Percentiles rank a stretch among this genome's conserved stretches.
These are phyloP conservation scores for Nomia melanderi DNA, from an alignment of 1,140 invertebrate species.

Conservation along the genomic window DNA sequence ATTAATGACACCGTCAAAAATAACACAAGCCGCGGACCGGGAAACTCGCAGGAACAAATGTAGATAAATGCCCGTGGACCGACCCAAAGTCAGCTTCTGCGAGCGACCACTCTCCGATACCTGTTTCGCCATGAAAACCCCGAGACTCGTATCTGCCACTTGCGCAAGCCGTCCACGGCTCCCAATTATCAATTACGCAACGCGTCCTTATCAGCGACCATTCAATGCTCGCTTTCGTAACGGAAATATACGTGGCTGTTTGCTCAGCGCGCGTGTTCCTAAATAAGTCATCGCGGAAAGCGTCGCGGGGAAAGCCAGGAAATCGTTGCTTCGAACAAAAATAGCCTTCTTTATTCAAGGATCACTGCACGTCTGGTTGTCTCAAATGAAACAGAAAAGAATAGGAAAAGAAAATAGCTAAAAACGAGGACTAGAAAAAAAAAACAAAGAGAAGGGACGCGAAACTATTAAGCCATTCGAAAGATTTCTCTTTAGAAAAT, in stretches of 20 bases:
- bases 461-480: constrained; percentile 48
- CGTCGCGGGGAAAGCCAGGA: background rate
- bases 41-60: background rate
- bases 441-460: constrained; percentile 11
- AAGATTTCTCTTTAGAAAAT: no score
- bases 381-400: background rate
- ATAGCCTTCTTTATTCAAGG: background rate
- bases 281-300: background rate
- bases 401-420: constrained; percentile 23
- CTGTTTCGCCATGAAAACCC: background rate
- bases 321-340: background rate
- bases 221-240: constrained; percentile 8
- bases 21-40: background rate
- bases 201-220: constrained; percentile 10
- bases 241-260: background rate
- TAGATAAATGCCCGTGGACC: background rate
- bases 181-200: constrained; percentile 40
- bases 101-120: background rate
- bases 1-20: background rate
- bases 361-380: background rate
- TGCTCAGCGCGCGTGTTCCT: background rate
- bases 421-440: constrained; percentile 1
- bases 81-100: background rate
- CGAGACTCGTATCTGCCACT: background rate
- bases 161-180: background rate